Conservation (phyloP, 1,140 invertebrate species). For the Nomia melanderi region DNA sequence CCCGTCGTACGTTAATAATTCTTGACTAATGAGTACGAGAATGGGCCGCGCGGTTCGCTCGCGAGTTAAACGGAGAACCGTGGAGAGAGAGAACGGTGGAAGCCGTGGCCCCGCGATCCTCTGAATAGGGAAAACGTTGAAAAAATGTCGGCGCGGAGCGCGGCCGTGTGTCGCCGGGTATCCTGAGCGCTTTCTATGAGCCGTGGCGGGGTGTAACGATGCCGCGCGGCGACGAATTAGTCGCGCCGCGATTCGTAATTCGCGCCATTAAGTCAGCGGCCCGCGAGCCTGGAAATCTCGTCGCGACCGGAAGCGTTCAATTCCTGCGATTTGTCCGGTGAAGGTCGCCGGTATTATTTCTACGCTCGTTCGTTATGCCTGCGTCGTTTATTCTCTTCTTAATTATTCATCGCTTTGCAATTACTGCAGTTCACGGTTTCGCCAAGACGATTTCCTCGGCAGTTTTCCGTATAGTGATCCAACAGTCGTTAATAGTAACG, state of each 20-base stretch:
- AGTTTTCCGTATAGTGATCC: too few species aligned
- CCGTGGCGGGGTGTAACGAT: neutral
- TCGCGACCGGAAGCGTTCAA: neutral
- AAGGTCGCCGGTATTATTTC: too few species aligned
- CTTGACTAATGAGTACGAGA: conserved; percentile 40
- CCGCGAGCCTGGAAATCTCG: neutral
- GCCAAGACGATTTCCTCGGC: too few species aligned
- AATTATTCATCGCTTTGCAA: too few species aligned
- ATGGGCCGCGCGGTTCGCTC: neutral
- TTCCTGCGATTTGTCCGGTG: neutral
- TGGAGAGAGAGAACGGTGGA: neutral
- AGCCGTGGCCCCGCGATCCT: neutral
- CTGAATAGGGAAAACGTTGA: neutral
- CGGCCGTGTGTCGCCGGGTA: neutral
- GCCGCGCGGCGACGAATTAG: conserved; percentile 10
- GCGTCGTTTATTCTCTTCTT: too few species aligned
- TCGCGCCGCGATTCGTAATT: neutral
- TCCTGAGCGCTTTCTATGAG: neutral
- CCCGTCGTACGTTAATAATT: conserved; percentile 45
- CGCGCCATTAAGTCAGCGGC: neutral
- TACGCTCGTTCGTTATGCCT: too few species aligned
- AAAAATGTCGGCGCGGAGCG: neutral
- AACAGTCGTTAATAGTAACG: too few species aligned
- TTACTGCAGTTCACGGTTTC: too few species aligned
- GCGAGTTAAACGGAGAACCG: neutral